These are phyloP conservation scores for Drosophila lutescens DNA, from an alignment of 2,888 invertebrate genomes.

Conservation along the genomic window DNA sequence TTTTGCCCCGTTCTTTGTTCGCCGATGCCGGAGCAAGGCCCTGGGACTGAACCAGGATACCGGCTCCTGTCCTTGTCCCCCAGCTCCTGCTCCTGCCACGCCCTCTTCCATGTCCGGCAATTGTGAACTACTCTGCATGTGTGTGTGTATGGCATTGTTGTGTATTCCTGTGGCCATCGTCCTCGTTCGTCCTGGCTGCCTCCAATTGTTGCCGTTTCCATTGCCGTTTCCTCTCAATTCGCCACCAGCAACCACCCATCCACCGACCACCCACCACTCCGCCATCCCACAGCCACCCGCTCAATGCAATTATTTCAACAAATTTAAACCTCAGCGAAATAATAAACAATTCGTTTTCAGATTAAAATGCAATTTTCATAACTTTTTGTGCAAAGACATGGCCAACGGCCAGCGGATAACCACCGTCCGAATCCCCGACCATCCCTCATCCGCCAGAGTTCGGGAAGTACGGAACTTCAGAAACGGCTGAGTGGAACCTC, in stretches of 20 bases:
- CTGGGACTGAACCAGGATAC: constrained; percentile 36
- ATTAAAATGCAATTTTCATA: constrained; percentile 79
- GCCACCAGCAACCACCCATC: constrained; percentile 9
- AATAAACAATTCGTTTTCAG: constrained; percentile 79
- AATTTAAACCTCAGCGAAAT: constrained; percentile 79
- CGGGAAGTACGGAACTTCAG: not conserved
- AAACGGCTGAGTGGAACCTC: constrained; percentile 31
- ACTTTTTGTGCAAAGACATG: constrained; percentile 55
- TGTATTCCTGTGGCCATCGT: constrained; percentile 66
- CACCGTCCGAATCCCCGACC: not conserved
- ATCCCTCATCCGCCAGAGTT: not conserved
- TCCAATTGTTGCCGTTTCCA: constrained; percentile 57
- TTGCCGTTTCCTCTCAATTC: constrained; percentile 59
- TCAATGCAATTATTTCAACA: constrained; percentile 76
- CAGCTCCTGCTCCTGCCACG: not conserved
- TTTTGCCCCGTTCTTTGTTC: constrained; percentile 74
- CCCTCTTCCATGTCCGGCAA: constrained; percentile 44
- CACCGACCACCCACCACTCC: constrained; percentile 10
- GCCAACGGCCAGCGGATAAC: constrained; percentile 26
- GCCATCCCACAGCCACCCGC: constrained; percentile 12
- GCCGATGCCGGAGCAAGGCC: constrained; percentile 47
- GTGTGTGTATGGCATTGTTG: constrained; percentile 50
- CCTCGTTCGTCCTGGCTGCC: constrained; percentile 53
- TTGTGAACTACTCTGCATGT: constrained; percentile 57
- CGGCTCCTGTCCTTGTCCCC: constrained; percentile 1